Conservation (phyloP, 2,113 vertebrate species). For the Chaenocephalus aceratus region DNA sequence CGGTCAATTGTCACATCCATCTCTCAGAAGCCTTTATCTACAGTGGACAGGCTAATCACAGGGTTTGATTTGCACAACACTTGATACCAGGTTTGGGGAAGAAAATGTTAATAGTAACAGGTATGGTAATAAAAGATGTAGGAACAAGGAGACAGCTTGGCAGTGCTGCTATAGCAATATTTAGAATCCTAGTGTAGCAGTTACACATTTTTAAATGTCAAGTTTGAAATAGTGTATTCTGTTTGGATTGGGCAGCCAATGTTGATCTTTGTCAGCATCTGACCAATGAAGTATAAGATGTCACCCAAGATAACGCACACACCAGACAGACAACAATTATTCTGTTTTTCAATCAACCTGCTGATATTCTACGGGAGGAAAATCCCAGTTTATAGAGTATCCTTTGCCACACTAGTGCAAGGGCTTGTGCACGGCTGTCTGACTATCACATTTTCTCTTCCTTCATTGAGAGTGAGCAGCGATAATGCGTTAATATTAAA, state of each 20-base stretch:
- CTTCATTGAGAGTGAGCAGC: constrained; percentile 20
- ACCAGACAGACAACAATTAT: neutral
- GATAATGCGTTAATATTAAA: constrained; percentile 46
- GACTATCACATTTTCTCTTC: constrained; percentile 32
- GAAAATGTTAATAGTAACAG: constrained; percentile 23
- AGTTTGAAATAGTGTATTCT: constrained; percentile 8
- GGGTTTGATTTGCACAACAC: constrained; percentile 58
- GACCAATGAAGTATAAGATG: neutral
- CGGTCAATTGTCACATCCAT: constrained; percentile 65
- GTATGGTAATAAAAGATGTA: neutral
- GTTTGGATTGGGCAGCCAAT: neutral
- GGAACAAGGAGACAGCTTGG: neutral
- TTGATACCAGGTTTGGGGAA: constrained; percentile 39
- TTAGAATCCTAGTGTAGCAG: neutral
- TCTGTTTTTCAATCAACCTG: neutral
- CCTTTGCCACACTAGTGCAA: neutral
- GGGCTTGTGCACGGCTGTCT: neutral
- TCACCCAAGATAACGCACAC: neutral
- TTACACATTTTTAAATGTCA: neutral
- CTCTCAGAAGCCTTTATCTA: constrained; percentile 54
- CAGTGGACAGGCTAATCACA: constrained; percentile 57
- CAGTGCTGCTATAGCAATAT: neutral
- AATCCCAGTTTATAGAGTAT: neutral
- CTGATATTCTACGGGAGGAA: neutral
- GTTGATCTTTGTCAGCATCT: constrained; percentile 8